phyloP scores from a whole-genome alignment of 2,113 vertebrate species.

The Cromileptes altivelis region DNA sequence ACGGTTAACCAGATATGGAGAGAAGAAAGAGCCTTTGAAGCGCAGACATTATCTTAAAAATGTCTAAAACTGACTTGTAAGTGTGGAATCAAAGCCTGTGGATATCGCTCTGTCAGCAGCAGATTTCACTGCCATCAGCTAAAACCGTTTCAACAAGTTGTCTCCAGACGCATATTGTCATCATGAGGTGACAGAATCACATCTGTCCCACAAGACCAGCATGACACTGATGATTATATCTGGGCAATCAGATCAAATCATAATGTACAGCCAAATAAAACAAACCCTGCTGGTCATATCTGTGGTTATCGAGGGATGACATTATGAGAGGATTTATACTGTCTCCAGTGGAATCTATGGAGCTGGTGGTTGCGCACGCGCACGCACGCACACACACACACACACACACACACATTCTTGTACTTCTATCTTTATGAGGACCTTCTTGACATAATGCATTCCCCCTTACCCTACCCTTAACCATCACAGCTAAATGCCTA shows the following conservation, averaged over 20 bases:
- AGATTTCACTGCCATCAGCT: conserved; percentile 15
- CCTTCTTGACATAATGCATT: no score
- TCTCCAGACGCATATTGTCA: conserved; percentile 15
- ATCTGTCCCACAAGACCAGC: not conserved
- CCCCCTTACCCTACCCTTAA: no score
- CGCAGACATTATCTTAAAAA: not conserved
- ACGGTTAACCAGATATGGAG: conserved; percentile 1
- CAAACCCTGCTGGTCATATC: not conserved
- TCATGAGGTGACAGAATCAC: conserved; percentile 16
- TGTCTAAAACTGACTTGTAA: not conserved
- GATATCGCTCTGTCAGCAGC: conserved; percentile 6
- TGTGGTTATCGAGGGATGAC: not conserved
- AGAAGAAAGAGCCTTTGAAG: conserved; percentile 5
- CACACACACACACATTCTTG: not conserved
- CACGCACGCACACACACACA: not conserved
- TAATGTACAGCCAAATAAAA: conserved; percentile 23
- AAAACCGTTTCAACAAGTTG: conserved; percentile 9
- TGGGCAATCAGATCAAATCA: conserved; percentile 5
- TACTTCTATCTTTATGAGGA: no score
- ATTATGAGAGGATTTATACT: not conserved
- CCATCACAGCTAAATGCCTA: no score
- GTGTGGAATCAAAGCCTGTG: not conserved
- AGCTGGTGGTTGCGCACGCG: no score
- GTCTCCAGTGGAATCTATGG: not conserved
- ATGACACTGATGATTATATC: conserved; percentile 14